Base-by-base conservation (phyloP, 2,113 vertebrate genomes). In the Hemicordylus capensis region DNA sequence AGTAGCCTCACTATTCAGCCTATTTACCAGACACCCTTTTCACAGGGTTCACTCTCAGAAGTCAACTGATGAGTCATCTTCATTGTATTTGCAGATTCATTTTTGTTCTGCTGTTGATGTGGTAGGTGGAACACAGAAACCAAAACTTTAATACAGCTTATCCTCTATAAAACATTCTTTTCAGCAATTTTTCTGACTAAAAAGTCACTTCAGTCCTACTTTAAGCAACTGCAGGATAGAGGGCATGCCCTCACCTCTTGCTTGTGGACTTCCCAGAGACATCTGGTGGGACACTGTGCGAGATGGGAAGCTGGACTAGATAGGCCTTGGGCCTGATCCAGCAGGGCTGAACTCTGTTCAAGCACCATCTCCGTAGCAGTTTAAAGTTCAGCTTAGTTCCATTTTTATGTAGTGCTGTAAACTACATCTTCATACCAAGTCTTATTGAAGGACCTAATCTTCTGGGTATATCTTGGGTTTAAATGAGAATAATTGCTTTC, bases 51-150 rank as follows among this genome's bases (percentile, higher is more conserved):
- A 56, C 15, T 58, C 66, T 39, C 22, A 1, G 63, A 46, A 2
- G 42, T 84, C 73, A 73, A 81, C 15, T 22, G 51, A 83, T 28
- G 15, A 69, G 22, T 81, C 87, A 34, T 78, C 86, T 31, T 85
- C 2, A 37, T 1, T 0, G 46, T 51, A 37, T 59, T 87, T 64
- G 14, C 85, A 64, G n/a, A 0, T 84, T 88, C 12, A 66, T 8
- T 24, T 59, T 24, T 85, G 0, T 37, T 0, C 54, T 79, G 39
- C 28, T 89, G n/a, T n/a, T n/a, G 74, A 37, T 34, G 22, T 80
- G 42, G 20, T 34, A 84, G 48, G 12, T 86, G 17, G 10, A 5
- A 20, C 34, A 42, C 39, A 83, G 9, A 15, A 1, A 42, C 14
- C 26, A 61, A 17, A 83, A 37, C 56, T 0, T 1, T 0, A 44